Evolutionary conservation across 2,797 vertebrate genomes (phyloP).

Genomic region (Alca torda): DNA sequence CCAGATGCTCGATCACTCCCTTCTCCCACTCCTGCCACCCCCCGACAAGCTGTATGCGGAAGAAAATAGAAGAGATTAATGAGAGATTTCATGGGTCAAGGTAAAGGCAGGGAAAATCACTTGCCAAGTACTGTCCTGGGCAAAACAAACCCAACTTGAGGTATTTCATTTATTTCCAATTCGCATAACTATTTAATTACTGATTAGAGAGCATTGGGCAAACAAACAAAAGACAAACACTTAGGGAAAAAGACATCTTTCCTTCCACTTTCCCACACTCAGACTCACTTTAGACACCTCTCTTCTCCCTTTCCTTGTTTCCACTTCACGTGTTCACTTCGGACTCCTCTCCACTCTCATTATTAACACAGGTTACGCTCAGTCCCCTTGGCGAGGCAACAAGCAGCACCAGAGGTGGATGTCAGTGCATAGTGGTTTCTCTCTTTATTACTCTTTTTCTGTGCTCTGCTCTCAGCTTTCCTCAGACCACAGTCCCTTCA

Average conservation of each 20-base stretch:
- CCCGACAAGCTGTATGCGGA: accelerated
- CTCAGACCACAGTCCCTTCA: not conserved
- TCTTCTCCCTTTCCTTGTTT: not conserved
- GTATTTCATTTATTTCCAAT: not conserved
- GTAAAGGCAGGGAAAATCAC: not conserved
- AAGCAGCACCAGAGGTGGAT: not conserved
- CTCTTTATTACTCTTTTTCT: not conserved
- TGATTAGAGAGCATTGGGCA: not conserved
- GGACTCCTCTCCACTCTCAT: not conserved
- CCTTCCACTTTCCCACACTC: not conserved
- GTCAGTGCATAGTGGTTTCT: not conserved
- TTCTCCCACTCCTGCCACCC: too few relatives aligned
- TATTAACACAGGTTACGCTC: not conserved
- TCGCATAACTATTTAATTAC: not conserved
- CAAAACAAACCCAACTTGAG: not conserved
- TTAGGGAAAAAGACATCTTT: not conserved
- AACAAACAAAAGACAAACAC: not conserved
- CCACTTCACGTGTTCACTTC: not conserved
- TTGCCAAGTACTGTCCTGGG: not conserved
- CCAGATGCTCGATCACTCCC: not conserved
- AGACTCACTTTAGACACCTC: not conserved
- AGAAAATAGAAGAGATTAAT: not conserved
- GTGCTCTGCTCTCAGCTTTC: not conserved
- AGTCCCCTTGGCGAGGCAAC: not conserved
- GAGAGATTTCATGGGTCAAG: not conserved